A percentile compares a stretch with the other conserved stretches of the same genome.
These are phyloP conservation scores for Agonopterix subpropinquella DNA, from an alignment of 2,888 invertebrate genomes.

Conservation along the genomic window DNA sequence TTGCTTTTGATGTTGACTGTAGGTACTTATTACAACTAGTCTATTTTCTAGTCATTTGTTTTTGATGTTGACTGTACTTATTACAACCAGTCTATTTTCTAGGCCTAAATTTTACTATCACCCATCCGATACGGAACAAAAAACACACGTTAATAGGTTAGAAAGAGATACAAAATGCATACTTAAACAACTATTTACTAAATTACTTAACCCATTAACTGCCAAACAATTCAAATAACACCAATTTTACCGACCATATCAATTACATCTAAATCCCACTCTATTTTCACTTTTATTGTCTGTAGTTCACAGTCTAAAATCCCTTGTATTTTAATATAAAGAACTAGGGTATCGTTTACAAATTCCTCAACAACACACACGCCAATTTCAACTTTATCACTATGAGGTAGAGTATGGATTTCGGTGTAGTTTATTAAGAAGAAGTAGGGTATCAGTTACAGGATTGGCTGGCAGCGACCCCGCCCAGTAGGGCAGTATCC, in stretches of 20 bases:
- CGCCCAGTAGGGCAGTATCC: slow-evolving; percentile 66
- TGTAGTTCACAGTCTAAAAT: slow-evolving; percentile 22
- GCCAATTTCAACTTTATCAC: slow-evolving; percentile 21
- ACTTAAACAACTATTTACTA: too few species aligned
- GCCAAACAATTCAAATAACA: slow-evolving; percentile 16
- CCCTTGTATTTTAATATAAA: slow-evolving; percentile 20
- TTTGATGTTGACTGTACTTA: too few species aligned
- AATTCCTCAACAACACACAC: slow-evolving; percentile 19
- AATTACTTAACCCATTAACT: background rate
- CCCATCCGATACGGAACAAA: too few species aligned
- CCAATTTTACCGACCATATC: slow-evolving; percentile 53
- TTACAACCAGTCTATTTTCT: too few species aligned
- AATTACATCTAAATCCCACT: slow-evolving; percentile 38
- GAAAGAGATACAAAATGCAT: too few species aligned
- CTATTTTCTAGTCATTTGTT: too few species aligned
- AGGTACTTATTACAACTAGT: too few species aligned
- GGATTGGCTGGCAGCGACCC: slow-evolving; percentile 65
- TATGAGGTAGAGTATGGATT: slow-evolving; percentile 15
- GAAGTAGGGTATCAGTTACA: slow-evolving; percentile 72
- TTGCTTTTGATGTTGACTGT: too few species aligned
- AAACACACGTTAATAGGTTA: too few species aligned
- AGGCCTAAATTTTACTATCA: too few species aligned
- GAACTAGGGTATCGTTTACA: slow-evolving; percentile 69
- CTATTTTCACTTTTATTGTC: slow-evolving; percentile 23
- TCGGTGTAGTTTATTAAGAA: slow-evolving; percentile 31